Evolutionary conservation across 2,797 vertebrate species (phyloP), one percentile per base, ranked within the genome.

Genomic region (Molossus alvarezi): DNA sequence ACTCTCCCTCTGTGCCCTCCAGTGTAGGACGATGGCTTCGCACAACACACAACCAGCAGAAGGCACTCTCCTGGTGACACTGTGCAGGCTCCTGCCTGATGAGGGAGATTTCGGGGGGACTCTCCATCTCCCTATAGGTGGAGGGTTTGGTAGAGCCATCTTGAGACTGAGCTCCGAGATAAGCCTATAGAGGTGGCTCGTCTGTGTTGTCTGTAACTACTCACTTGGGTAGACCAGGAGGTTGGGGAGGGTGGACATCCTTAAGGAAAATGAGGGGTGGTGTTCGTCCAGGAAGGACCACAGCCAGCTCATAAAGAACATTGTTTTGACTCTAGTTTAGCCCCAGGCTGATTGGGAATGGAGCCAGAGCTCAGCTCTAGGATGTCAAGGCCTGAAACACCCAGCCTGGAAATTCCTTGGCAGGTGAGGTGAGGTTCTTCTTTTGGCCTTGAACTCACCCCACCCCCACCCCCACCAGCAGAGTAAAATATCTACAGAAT

Each of bases 151-250:
- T n/a, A 48, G 53, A 6, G 18, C 37, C 15, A 3, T 71, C 18
- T 10, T 14, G 25, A 55, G 13, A 15, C 5, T 0, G 1, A 37
- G 53, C 9, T 67, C 25, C 45, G n/a, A 1, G 23, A 9, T n/a
- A 14, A 41, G 9, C 45, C 25, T 3, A 2, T 1, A 9, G 25
- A 48, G 4, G 17, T 9, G 51, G 55, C 6, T 5, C 1, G 0
- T 27, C n/a, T 6, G 6, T 41, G 76, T 71, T 72, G 33, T 21
- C 11, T 6, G 53, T 20, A 86, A 29, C 37, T 27, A 5, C 14
- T 0, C 1, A 0, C 0, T n/a, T 5, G 9, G 58, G 27, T 5
- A 11, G 60, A 57, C 21, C 3, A 7, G 1, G 9, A 5, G 5
- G 3, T 0, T 41, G 33, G 33, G 62, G 14, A 37, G 45, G 5